Base-by-base conservation (phyloP, 2,888 invertebrate genomes). In the Drosophila meridiana region DNA sequence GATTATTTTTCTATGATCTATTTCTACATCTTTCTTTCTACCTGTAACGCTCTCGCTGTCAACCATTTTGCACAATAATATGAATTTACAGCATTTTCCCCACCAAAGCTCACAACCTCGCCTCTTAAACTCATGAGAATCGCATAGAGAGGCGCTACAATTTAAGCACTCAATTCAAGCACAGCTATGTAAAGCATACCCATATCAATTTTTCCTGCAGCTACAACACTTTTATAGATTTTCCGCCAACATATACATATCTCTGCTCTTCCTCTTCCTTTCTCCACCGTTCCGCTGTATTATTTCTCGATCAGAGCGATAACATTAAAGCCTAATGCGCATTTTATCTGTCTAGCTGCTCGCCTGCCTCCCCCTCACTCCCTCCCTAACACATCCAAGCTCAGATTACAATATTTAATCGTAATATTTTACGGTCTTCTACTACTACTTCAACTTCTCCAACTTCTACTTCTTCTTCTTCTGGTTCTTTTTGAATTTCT, bases 371-470 rank as follows among this genome's bases (percentile, higher is more conserved):
- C 52, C 13, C 36, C 3, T 20, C 48, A 6, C 13, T 20, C 56
- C 40, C 38, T 9, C 34, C 14, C 42, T 30, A n/a, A 28, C 57
- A 34, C 40, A 61, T 48, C 56, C 13, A 45, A 28, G 45, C 69
- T 79, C 43, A 42, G 71, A 67, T 76, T 78, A 74, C 87, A 83
- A 79, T 78, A 87, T 89, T 89, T 77, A 84, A 89, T 77, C 87
- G 77, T 79, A 73, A 84, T 84, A 89, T 76, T 83, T 89, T 83
- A 86, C 72, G 70, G 57, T 69, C 60, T 79, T 47, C 65, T 52
- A 52, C 45, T 52, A 52, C 45, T 9, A 9, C 48, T 56, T 48
- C 63, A 20, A 14, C 32, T 34, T 36, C 34, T 36, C 14, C 14
- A 7, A 50, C 60, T 53, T 6, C 48, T 53, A 11, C 42, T 2